Evolutionary conservation across 2,113 vertebrate genomes (phyloP).

Genomic region (Trogon surrucura): DNA sequence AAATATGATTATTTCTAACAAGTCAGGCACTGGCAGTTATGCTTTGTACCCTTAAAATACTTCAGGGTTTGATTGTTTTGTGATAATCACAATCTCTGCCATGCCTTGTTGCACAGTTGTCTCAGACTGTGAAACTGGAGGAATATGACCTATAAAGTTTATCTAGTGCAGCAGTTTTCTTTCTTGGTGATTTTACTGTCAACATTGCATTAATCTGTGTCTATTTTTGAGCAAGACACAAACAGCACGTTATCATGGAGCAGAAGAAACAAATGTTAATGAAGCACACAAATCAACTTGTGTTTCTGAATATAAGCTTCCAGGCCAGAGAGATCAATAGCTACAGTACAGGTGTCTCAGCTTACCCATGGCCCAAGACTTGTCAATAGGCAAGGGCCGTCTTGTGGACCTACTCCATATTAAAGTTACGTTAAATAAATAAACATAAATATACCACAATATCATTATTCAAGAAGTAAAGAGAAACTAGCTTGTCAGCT

Average conservation of each 20-base stretch:
- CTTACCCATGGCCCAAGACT: not conserved
- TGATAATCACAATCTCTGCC: constrained; percentile 4
- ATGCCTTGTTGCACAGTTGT: constrained; percentile 40
- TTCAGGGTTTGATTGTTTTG: constrained; percentile 28
- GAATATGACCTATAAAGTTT: constrained; percentile 32
- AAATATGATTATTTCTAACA: not conserved
- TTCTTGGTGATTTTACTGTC: constrained; percentile 50
- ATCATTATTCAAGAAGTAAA: not conserved
- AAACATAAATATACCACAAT: not conserved
- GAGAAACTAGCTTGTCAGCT: not conserved
- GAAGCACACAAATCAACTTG: constrained; percentile 7
- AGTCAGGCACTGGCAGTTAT: not conserved
- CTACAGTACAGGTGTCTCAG: not conserved
- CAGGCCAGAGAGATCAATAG: not conserved
- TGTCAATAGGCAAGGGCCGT: not conserved
- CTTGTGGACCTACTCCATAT: not conserved
- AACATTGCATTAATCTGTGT: constrained; percentile 58
- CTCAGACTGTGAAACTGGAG: not conserved
- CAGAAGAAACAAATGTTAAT: constrained; percentile 7
- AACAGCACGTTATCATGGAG: not conserved
- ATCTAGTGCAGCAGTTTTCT: constrained; percentile 34
- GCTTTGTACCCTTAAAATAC: constrained; percentile 2
- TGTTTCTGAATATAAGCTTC: not conserved
- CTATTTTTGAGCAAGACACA: constrained; percentile 33
- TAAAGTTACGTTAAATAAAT: not conserved